Conservation (phyloP, 2,797 vertebrate genomes). For the Forpus xanthops region DNA sequence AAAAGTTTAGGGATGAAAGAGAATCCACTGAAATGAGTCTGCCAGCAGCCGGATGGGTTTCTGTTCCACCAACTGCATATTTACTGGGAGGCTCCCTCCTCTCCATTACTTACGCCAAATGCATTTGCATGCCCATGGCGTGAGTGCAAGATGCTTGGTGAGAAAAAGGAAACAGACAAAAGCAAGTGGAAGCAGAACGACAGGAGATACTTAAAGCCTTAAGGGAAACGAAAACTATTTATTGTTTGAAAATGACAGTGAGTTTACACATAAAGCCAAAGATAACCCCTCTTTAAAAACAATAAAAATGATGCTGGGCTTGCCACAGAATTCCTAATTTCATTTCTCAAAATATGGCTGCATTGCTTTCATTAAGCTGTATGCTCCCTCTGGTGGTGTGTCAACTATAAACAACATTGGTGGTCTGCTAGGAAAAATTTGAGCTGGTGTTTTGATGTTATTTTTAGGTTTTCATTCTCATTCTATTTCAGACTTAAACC, state of each 20-base stretch:
- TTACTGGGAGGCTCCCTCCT: constrained; percentile 10
- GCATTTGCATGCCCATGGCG: constrained; percentile 8
- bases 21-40: constrained; percentile 1
- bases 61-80: not conserved
- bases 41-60: constrained; percentile 52
- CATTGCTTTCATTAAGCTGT: not conserved
- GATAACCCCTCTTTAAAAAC: not conserved
- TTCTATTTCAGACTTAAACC: not conserved
- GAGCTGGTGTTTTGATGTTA: not conserved
- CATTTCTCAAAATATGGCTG: not conserved
- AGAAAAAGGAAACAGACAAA: constrained; percentile 42
- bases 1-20: constrained; percentile 27
- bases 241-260: not conserved
- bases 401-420: not conserved
- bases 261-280: not conserved
- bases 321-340: not conserved
- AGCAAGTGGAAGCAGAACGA: not conserved
- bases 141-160: not conserved
- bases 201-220: not conserved
- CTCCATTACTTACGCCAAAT: constrained; percentile 33
- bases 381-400: constrained; percentile 52
- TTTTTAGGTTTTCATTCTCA: not conserved
- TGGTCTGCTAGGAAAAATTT: not conserved
- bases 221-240: not conserved
- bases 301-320: not conserved